Evolutionary conservation across 2,797 vertebrate genomes (phyloP).

Genomic region (Neoniphon sammara): DNA sequence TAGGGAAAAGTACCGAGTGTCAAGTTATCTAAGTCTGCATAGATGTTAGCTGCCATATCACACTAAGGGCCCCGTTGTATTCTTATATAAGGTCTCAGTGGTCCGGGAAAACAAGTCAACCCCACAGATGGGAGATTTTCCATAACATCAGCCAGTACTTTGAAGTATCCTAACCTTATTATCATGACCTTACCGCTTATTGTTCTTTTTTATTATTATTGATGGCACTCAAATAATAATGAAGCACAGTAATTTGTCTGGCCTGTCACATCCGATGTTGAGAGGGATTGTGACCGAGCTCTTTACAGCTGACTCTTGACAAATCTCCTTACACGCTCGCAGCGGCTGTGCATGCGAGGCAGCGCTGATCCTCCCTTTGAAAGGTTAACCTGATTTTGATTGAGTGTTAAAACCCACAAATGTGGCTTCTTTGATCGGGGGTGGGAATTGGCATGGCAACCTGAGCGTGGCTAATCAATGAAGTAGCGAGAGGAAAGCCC

Average conservation of each 20-base stretch:
- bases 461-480: conserved; percentile 63
- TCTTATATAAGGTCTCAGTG: too few relatives aligned
- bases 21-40: too few relatives aligned
- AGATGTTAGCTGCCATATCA: too few relatives aligned
- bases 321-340: conserved; percentile 59
- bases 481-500: conserved; percentile 10
- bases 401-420: conserved; percentile 58
- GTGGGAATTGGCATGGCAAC: conserved; percentile 38
- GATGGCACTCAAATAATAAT: conserved; percentile 21
- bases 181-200: too few relatives aligned
- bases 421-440: conserved; percentile 37
- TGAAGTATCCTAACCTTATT: too few relatives aligned
- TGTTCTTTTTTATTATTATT: conserved; percentile 20
- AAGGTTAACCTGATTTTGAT: conserved; percentile 71
- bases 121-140: too few relatives aligned
- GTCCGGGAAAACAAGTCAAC: too few relatives aligned
- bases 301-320: conserved; percentile 43
- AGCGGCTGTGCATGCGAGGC: too few relatives aligned
- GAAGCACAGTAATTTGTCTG: conserved; percentile 41
- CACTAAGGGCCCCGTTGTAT: too few relatives aligned
- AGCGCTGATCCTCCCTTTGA: conserved; percentile 52
- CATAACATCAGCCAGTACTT: too few relatives aligned
- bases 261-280: conserved; percentile 32
- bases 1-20: too few relatives aligned
- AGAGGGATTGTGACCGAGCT: conserved; percentile 13